Conservation (phyloP, 2,797 vertebrate species). For the Denticeps clupeoides region DNA sequence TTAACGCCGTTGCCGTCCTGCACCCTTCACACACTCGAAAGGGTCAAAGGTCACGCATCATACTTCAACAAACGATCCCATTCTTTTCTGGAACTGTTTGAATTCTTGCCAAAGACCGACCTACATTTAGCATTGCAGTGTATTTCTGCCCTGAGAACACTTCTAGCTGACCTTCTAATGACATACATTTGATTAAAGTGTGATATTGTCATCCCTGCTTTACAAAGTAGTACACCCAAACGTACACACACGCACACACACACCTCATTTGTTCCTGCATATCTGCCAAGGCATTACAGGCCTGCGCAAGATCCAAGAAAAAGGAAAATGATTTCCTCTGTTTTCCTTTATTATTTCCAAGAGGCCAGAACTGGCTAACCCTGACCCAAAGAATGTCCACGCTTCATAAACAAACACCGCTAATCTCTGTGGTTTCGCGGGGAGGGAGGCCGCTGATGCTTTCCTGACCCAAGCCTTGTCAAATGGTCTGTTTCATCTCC, state of each 20-base stretch:
- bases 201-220: too few relatives aligned
- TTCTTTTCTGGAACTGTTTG: too few relatives aligned
- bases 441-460: too few relatives aligned
- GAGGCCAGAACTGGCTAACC: background rate
- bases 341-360: background rate
- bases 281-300: background rate
- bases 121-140: too few relatives aligned
- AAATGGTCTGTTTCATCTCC: background rate
- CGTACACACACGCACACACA: background rate
- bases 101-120: too few relatives aligned
- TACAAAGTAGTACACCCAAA: background rate
- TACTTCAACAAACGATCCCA: background rate
- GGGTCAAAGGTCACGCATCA: background rate
- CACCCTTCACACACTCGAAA: background rate
- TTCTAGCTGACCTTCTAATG: too few relatives aligned
- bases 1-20: background rate
- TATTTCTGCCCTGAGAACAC: too few relatives aligned
- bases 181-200: too few relatives aligned
- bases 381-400: background rate
- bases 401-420: constrained; percentile 4
- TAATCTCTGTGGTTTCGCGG: background rate
- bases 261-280: constrained; percentile 9
- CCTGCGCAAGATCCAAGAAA: background rate
- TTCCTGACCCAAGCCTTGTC: background rate
- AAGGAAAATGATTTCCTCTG: constrained; percentile 4